These are phyloP conservation scores for Myathropa florea DNA, from an alignment of 2,888 invertebrate genomes.

Conservation along the genomic window DNA sequence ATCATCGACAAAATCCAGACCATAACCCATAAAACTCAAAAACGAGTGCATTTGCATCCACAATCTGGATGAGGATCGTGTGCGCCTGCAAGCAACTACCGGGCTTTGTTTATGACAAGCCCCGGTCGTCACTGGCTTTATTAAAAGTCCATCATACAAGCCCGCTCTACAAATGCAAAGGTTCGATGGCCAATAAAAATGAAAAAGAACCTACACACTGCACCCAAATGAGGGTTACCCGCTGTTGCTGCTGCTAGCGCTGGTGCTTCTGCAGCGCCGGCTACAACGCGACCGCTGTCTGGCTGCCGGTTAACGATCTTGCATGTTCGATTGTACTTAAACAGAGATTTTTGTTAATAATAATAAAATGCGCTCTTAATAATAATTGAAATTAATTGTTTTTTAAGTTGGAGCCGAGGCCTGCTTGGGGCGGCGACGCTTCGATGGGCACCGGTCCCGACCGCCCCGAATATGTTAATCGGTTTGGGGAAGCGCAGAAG, in stretches of 20 bases:
- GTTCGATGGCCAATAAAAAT: conserved; percentile 48
- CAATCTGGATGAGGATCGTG: background rate
- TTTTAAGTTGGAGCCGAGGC: conserved; percentile 50
- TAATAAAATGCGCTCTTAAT: conserved; percentile 67
- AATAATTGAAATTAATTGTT: conserved; percentile 70
- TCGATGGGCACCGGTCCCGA: background rate
- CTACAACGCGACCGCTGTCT: background rate
- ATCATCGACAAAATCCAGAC: conserved; percentile 24
- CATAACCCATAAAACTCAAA: conserved; percentile 29
- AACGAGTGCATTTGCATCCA: background rate
- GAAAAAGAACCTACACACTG: conserved; percentile 18
- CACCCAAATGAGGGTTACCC: background rate
- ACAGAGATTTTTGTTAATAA: conserved; percentile 61
- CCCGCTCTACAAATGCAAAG: conserved; percentile 1
- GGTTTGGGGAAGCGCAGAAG: conserved; percentile 1
- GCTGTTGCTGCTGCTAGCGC: conserved; percentile 13
- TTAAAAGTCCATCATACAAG: conserved; percentile 34
- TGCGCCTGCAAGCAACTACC: conserved; percentile 33
- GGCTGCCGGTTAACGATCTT: conserved; percentile 48
- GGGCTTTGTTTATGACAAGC: conserved; percentile 63
- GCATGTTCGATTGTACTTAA: conserved; percentile 69
- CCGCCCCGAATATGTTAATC: conserved; percentile 50
- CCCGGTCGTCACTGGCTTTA: conserved; percentile 46
- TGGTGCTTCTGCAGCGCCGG: background rate
- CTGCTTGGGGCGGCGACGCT: conserved; percentile 1